These are phyloP conservation scores for Mesorhabditis spiculigera DNA, from an alignment of 2,888 invertebrate genomes.

Conservation along the genomic window DNA sequence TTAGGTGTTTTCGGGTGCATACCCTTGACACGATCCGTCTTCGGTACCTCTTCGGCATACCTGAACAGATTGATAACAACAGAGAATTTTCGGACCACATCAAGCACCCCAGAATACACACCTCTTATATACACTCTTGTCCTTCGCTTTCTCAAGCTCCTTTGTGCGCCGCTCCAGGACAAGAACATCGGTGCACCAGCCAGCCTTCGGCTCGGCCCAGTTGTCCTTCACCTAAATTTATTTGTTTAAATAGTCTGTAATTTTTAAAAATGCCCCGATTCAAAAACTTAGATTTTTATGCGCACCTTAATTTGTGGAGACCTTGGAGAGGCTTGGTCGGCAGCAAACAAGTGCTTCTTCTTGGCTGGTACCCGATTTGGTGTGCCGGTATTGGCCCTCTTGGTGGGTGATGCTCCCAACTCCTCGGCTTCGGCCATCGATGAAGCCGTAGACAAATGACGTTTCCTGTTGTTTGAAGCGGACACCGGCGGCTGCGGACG, in stretches of 20 bases:
- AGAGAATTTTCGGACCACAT: neutral
- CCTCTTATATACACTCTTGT: constrained; percentile 44
- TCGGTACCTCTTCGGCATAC: constrained; percentile 27
- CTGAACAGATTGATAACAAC: neutral
- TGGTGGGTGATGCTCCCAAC: constrained; percentile 24
- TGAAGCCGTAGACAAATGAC: constrained; percentile 40
- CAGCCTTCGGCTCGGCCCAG: constrained; percentile 45
- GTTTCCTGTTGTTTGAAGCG: constrained; percentile 26
- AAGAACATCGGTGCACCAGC: constrained; percentile 50
- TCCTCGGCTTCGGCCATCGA: constrained; percentile 25
- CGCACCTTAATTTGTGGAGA: neutral
- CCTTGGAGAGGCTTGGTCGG: neutral
- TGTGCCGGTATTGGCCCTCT: constrained; percentile 22
- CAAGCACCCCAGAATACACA: constrained; percentile 24
- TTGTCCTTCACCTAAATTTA: constrained; percentile 23
- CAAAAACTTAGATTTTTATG: neutral
- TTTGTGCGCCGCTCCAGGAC: constrained; percentile 38
- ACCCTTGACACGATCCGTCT: constrained; percentile 34
- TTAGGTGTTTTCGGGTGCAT: constrained; percentile 83
- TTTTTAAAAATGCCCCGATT: neutral
- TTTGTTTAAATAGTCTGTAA: neutral
- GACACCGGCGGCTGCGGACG: neutral
- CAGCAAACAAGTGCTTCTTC: neutral
- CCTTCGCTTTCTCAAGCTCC: constrained; percentile 52
- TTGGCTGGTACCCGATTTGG: constrained; percentile 20